phyloP scores from a whole-genome alignment of 1,140 invertebrate genomes.

The Maconellicoccus hirsutus region DNA sequence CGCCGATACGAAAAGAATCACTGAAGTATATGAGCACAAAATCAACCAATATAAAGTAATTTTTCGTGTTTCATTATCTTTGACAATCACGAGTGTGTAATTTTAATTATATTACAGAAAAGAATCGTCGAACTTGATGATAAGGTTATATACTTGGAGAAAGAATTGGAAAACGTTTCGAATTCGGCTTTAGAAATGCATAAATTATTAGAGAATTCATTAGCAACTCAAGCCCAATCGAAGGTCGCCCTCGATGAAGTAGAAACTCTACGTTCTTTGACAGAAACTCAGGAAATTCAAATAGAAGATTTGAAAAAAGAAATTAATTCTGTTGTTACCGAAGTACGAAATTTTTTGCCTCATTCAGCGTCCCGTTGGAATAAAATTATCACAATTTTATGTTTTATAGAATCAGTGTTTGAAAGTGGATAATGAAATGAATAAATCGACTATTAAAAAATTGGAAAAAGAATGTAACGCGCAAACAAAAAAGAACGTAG shows the following conservation, averaged over 20 bases:
- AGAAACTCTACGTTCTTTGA: conserved; percentile 35
- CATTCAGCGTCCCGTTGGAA: too few relatives aligned
- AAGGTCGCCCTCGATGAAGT: conserved; percentile 34
- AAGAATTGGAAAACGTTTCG: conserved; percentile 36
- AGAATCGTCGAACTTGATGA: conserved; percentile 32
- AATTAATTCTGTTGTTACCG: conserved; percentile 30
- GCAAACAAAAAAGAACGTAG: conserved; percentile 3
- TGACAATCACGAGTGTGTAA: too few relatives aligned
- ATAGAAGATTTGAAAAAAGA: conserved; percentile 38
- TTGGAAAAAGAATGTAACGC: conserved; percentile 1
- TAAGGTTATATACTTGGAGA: conserved; percentile 34
- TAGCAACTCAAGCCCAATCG: conserved; percentile 37
- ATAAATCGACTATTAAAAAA: conserved; percentile 3
- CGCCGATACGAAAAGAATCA: neutral
- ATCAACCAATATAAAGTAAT: neutral
- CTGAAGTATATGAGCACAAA: neutral
- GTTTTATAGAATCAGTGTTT: neutral
- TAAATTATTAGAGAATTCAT: conserved; percentile 46
- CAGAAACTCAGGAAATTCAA: conserved; percentile 31
- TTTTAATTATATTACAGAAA: neutral
- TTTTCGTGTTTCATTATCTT: neutral
- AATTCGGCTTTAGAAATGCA: conserved; percentile 37
- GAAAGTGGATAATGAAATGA: neutral
- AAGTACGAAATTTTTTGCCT: neutral
- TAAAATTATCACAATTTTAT: neutral